Evolutionary conservation across 2,888 invertebrate genomes (phyloP), one percentile per base, ranked within the genome.

Genomic region (Lithophane leautieri): DNA sequence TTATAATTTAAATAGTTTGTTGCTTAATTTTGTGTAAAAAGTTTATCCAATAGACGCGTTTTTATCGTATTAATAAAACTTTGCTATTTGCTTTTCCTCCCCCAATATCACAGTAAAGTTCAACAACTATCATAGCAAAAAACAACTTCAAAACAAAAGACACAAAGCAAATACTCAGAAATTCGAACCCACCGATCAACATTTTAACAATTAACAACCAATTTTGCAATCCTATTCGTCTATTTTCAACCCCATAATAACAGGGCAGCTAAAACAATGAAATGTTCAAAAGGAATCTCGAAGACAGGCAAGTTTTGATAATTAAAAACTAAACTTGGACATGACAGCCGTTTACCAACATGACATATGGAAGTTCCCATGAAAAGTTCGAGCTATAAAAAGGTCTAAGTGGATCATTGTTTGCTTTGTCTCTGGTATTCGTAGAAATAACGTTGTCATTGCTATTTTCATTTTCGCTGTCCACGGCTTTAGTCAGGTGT

Each of bases 311-410:
- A 76, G 44, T 74, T 85, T 75, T n/a, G 62, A 66, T 78, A 79
- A 83, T 87, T 87, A 83, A 87, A 85, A 85, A 63, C 44, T 66
- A 2, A 67, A 73, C 25, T 80, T 70, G 61, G 47, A 65, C 28
- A 40, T 19, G 66, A 28, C 60, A 22, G 70, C n/a, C 67, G 71
- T 70, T 79, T 61, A 62, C 52, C 12, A 16, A 56, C 63, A 40
- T 63, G 54, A 66, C 87, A 86, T 65, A n/a, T 81, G 87, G 1
- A 0, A 11, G 42, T 87, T 87, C 86, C 71, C 88, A 86, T 69
- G 34, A 73, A 65, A 58, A 81, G 42, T 73, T 63, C 25, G 47
- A 1, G n/a, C 63, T 60, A n/a, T 19, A 47, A 60, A 73, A 60
- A 73, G 54, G 34, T 16, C 14, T 42, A 34, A 50, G 8, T 69